Percentiles rank a stretch among this genome's conserved stretches.
Evolutionary conservation across 2,888 invertebrate genomes (phyloP).

Genomic region (Uropetala carovei): DNA sequence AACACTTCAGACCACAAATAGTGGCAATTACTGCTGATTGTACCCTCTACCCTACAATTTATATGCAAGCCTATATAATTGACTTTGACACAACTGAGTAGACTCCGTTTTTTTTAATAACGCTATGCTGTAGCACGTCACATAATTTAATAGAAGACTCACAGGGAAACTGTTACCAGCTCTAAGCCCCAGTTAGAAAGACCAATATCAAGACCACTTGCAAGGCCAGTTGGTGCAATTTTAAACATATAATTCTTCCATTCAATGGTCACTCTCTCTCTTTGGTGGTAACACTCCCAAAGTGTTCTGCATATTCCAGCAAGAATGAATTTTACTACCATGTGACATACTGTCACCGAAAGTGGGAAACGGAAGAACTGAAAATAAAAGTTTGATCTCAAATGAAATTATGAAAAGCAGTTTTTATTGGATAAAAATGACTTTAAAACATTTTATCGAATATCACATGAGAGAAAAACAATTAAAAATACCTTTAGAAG

Average conservation of each 20-base stretch:
- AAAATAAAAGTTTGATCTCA: constrained; percentile 71
- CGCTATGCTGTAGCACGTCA: neutral
- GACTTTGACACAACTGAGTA: constrained; percentile 29
- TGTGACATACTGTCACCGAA: constrained; percentile 92
- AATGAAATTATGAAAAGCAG: neutral
- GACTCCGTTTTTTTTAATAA: neutral
- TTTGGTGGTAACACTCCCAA: constrained; percentile 79
- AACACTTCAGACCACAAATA: no score
- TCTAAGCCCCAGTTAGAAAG: constrained; percentile 99
- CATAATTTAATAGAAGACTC: constrained; percentile 73
- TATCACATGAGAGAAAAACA: constrained; percentile 31
- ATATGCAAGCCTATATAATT: neutral
- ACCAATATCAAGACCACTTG: constrained; percentile 97
- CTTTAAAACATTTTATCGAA: neutral
- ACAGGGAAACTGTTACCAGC: constrained; percentile 94
- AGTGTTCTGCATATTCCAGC: constrained; percentile 83
- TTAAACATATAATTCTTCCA: constrained; percentile 88
- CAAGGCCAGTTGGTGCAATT: constrained; percentile 90
- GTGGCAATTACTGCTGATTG: no score
- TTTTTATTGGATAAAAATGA: constrained; percentile 69
- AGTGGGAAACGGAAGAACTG: constrained; percentile 94
- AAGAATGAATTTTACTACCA: constrained; percentile 91
- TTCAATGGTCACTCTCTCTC: constrained; percentile 82
- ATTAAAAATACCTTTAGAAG: constrained; percentile 83
- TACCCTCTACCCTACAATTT: no score